Base-by-base conservation (phyloP, 2,888 invertebrate species). In the Platycnemis pennipes region DNA sequence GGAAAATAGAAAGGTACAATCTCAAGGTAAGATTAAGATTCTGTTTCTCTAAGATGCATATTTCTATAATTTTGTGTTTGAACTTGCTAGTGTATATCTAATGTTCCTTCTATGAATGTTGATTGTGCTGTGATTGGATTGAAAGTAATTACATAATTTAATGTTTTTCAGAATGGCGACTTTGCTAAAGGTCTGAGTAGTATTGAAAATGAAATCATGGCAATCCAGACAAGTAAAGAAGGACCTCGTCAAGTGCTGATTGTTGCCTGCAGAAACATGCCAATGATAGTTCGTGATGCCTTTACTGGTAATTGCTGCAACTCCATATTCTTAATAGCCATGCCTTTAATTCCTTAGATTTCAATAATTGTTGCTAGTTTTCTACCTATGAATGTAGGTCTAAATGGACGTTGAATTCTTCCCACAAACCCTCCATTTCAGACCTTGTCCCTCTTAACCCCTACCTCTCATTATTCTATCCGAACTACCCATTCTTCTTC, bases 271-370 rank as follows among this genome's bases (percentile, higher is more conserved):
- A 97, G 98, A 88, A 98, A 97, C 13, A 97, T 98, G 95, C 97
- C 97, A 63, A 97, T 98, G 44, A 97, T 97, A 0, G 97, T 98
- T 94, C 97, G 98, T 95, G 98, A 98, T 96, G 98, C 98, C 0
- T 97, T 97, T 95, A 97, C 97, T 0, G 98, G 95, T 95, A 94
- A 94, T 19, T 94, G 46, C 45, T 44, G 7, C 11, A 13, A 2
- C 42, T 13, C 11, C n/a, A n/a, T n/a, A n/a, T n/a, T n/a, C n/a
- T 44, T 1, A n/a, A n/a, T 42, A 22, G 31, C 22, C 22, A 87
- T 19, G 31, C 31, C 2, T 87, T 87, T 19, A 22, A 87, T 87
- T 1, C 31, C 22, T 44, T 42, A 19, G 19, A 42, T 87, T 5
- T 2, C 31, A n/a, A 5, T 26, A 37, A n/a, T 44, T n/a, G 2